Evolutionary conservation across 2,888 invertebrate genomes (phyloP).

Genomic region (Volucella inanis): DNA sequence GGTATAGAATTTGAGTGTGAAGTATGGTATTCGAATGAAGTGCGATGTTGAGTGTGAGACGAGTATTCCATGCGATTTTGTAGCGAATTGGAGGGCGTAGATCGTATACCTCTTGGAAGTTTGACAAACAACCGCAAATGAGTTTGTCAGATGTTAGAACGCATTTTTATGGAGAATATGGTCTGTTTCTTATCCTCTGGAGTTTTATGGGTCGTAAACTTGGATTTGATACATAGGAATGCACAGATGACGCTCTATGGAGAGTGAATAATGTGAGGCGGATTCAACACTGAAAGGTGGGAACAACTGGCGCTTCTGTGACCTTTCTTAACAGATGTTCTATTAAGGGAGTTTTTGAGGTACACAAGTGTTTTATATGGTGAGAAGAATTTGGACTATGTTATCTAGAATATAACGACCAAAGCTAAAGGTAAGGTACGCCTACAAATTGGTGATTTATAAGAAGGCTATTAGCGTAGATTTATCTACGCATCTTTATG

Average conservation of each 20-base stretch:
- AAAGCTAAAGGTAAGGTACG: too few species aligned
- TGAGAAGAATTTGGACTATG: too few species aligned
- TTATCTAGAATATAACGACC: too few species aligned
- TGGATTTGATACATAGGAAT: not conserved
- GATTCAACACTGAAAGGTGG: too few species aligned
- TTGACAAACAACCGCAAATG: constrained; percentile 36
- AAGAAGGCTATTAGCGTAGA: too few species aligned
- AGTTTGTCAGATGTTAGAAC: constrained; percentile 54
- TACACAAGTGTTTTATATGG: too few species aligned
- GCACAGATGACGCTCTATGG: not conserved
- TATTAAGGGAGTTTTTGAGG: too few species aligned
- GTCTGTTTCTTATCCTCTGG: not conserved
- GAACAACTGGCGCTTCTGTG: too few species aligned
- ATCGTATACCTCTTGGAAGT: not conserved
- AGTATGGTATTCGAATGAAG: constrained; percentile 7
- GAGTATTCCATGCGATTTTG: constrained; percentile 61
- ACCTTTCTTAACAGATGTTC: too few species aligned
- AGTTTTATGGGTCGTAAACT: constrained; percentile 46
- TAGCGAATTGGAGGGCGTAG: constrained; percentile 44
- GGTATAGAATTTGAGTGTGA: constrained; percentile 41
- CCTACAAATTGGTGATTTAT: too few species aligned
- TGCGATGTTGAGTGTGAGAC: constrained; percentile 47
- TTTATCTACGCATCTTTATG: too few species aligned
- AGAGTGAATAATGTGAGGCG: too few species aligned
- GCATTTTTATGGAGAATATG: constrained; percentile 27